Evolutionary conservation across 2,113 vertebrate species (phyloP), one percentile per base, ranked within the genome.

Genomic region (Protobothrops mucrosquamatus): DNA sequence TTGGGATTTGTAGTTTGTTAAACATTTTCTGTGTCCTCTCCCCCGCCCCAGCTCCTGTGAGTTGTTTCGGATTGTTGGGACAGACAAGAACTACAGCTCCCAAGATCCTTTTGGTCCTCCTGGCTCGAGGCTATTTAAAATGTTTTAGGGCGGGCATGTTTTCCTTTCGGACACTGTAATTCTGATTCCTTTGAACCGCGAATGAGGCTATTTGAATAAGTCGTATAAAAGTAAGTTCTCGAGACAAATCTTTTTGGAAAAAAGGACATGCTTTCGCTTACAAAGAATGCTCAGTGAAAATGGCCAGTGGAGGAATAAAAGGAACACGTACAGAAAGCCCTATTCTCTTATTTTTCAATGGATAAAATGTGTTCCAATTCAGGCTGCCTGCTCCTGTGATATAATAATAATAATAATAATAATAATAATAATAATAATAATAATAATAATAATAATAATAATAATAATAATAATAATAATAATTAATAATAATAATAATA

Each of bases 1-100:
- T 34, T 85, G 90, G 90, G 55, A 85, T 14, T 23, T 85, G 93
- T 89, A 91, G 93, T 89, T 46, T 34, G 20, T 43, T 81, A 20
- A 39, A 81, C 7, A 34, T 81, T 81, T 22, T 22, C 3, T 39
- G 34, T 74, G 29, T 34, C 12, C 14, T 1, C 34, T 20, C 14
- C n/a, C n/a, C 26, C 18, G 1, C 2, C 22, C 1, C 6, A 24
- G 23, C 57, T 26, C 57, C 8, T 26, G 39, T 15, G 46, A 15
- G 1, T 5, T 1, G 0, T 12, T 8, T 2, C 43, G 1, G 12
- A 52, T 7, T 43, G 3, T 51, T 52, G 29, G 12, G 20, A 6
- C 20, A 26, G 56, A 2, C 34, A 14, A 54, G 57, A 9, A 90
- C 89, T 93, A 90, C 81, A 43, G 15, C 10, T 87, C 89, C 92